Percentiles rank a stretch among this genome's conserved stretches.
phyloP scores from a whole-genome alignment of 2,888 invertebrate species.

The Xanthorhoe spadicearia region DNA sequence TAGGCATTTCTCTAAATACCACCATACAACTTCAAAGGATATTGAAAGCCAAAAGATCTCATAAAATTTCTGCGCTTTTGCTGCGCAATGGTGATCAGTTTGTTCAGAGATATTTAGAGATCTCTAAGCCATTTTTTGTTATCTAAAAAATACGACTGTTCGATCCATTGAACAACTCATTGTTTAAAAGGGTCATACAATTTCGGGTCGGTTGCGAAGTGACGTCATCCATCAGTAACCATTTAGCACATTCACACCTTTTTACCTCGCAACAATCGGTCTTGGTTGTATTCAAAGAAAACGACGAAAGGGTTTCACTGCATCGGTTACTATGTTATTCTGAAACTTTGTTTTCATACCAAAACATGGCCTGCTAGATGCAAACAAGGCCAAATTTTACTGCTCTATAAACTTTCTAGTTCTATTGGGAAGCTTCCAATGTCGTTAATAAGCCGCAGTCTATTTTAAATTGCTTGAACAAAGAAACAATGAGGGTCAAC shows the following conservation, averaged over 20 bases:
- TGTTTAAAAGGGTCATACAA: slow-evolving; percentile 53
- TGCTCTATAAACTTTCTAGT: slow-evolving; percentile 24
- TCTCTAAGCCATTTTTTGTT: neutral
- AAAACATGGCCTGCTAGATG: neutral
- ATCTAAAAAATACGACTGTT: slow-evolving; percentile 12
- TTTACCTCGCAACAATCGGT: neutral
- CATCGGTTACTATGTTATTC: neutral
- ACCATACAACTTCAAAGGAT: no score
- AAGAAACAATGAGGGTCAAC: slow-evolving; percentile 57
- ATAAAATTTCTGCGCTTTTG: no score
- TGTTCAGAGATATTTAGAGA: no score
- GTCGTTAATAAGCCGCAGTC: slow-evolving; percentile 24
- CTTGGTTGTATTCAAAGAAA: neutral
- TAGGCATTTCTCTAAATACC: no score
- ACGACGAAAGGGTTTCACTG: neutral
- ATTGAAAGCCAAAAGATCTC: no score
- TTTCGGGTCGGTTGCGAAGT: slow-evolving; percentile 52
- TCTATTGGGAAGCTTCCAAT: slow-evolving; percentile 25
- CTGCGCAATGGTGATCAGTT: no score
- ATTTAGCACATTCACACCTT: slow-evolving; percentile 35
- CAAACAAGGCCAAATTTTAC: slow-evolving; percentile 33
- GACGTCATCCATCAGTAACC: slow-evolving; percentile 47
- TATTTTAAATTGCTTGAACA: slow-evolving; percentile 40
- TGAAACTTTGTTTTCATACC: neutral
- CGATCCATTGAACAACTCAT: slow-evolving; percentile 32